Conservation (phyloP, 2,888 invertebrate species). For the Phengaris alcon region DNA sequence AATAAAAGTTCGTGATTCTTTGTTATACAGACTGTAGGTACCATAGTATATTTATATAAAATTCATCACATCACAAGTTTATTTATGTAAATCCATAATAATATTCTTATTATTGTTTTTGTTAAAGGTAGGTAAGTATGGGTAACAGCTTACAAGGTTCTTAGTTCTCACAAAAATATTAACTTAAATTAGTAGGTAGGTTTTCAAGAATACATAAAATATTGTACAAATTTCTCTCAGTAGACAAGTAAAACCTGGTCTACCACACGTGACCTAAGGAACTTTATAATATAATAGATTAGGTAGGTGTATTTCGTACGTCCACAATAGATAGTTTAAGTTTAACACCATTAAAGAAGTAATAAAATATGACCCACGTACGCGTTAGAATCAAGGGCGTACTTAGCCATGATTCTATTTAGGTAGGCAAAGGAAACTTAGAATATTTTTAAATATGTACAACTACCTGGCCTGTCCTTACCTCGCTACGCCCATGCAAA, state of each 20-base stretch:
- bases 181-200: background rate
- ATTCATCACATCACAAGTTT: slow-evolving; percentile 2
- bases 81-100: background rate
- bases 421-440: too few species aligned
- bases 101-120: background rate
- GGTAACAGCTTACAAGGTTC: background rate
- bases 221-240: background rate
- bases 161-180: background rate
- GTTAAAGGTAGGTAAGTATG: background rate
- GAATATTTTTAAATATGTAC: too few species aligned
- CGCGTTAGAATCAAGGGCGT: too few species aligned
- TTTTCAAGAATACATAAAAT: background rate
- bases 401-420: too few species aligned
- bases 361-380: too few species aligned
- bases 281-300: background rate
- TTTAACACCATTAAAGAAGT: too few species aligned
- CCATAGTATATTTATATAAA: background rate
- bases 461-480: too few species aligned
- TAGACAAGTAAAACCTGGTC: slow-evolving; percentile 9
- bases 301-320: background rate
- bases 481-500: too few species aligned
- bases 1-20: background rate
- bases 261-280: background rate
- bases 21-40: background rate
- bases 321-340: too few species aligned